phyloP scores from a whole-genome alignment of 2,797 vertebrate species.

The Menidia menidia region DNA sequence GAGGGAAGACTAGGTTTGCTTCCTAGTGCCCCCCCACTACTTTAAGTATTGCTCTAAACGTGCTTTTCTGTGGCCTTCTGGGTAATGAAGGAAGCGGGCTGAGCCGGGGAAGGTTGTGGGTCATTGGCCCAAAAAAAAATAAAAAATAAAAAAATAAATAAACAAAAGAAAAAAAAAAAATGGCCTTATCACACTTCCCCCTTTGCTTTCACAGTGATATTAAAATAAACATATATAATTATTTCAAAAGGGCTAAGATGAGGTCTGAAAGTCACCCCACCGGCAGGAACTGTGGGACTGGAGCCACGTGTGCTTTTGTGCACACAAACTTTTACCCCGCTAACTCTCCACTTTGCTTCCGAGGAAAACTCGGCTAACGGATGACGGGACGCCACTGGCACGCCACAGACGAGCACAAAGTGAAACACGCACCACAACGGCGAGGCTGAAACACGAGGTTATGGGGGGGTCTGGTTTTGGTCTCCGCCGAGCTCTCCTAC shows the following conservation, averaged over 20 bases:
- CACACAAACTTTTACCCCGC: constrained; percentile 1
- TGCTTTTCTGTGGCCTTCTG: constrained; percentile 64
- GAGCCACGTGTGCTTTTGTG: constrained; percentile 56
- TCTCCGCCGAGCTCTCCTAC: background rate
- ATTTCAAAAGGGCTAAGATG: constrained; percentile 12
- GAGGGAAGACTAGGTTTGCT: constrained; percentile 39
- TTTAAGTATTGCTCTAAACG: constrained; percentile 67
- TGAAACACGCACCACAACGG: constrained; percentile 67
- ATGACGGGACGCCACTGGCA: constrained; percentile 53
- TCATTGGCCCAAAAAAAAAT: constrained; percentile 24
- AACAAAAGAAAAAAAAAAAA: background rate
- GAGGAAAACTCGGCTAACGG: constrained; percentile 52
- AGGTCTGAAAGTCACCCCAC: constrained; percentile 30
- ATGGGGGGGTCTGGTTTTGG: background rate
- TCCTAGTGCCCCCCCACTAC: constrained; percentile 28
- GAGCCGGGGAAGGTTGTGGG: constrained; percentile 26
- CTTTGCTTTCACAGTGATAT: constrained; percentile 81
- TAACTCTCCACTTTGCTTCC: constrained; percentile 19
- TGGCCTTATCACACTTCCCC: constrained; percentile 34
- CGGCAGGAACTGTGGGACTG: background rate
- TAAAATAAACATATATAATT: constrained; percentile 34
- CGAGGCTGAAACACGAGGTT: constrained; percentile 49
- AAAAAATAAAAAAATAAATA: background rate
- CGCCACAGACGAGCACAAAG: constrained; percentile 71
- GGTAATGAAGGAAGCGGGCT: constrained; percentile 31